Evolutionary conservation across 2,888 invertebrate genomes (phyloP), one percentile per base, ranked within the genome.

Genomic region (Bimastos eiseni): DNA sequence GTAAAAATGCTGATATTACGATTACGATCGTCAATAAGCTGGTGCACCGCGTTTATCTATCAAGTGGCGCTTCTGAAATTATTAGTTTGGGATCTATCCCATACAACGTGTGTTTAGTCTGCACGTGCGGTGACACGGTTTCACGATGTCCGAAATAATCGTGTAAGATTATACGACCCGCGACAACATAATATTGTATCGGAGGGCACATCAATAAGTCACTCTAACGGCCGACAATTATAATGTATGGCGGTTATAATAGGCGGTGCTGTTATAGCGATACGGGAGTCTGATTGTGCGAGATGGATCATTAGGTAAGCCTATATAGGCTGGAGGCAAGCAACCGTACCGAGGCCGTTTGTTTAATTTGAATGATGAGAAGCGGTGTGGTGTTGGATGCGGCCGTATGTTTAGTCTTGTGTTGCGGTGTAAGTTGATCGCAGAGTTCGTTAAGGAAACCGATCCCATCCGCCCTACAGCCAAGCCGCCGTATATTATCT

Each of bases 331-430:
- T 70, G 70, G 70, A 70, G 11, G 70, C 70, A n/a, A n/a, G 3
- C 70, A 70, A n/a, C n/a, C 70, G 70, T 70, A 17, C 30, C 70
- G 70, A 30, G 30, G n/a, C 70, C 70, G 70, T 70, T 70, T 70
- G 70, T 70, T 70, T 70, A 70, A 70, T 70, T 70, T 70, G 70
- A 70, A 70, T 70, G 70, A 70, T n/a, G 70, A 70, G 70, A 70
- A 30, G n/a, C n/a, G 30, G 30, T 30, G n/a, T 4, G 70, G 70
- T 49, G 70, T 70, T n/a, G n/a, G 70, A 30, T 70, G 70, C 70
- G 13, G n/a, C 70, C 30, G 70, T n/a, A 70, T 70, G n/a, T 70
- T n/a, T 21, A 30, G 70, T 70, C n/a, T 70, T n/a, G 70, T n/a
- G 70, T 70, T 49, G 21, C 49, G 24, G 24, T 49, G 49, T 49